A percentile compares a stretch with the other conserved stretches of the same genome.
These are phyloP conservation scores for Arenaria interpres DNA, from an alignment of 2,113 vertebrate species.

Conservation along the genomic window DNA sequence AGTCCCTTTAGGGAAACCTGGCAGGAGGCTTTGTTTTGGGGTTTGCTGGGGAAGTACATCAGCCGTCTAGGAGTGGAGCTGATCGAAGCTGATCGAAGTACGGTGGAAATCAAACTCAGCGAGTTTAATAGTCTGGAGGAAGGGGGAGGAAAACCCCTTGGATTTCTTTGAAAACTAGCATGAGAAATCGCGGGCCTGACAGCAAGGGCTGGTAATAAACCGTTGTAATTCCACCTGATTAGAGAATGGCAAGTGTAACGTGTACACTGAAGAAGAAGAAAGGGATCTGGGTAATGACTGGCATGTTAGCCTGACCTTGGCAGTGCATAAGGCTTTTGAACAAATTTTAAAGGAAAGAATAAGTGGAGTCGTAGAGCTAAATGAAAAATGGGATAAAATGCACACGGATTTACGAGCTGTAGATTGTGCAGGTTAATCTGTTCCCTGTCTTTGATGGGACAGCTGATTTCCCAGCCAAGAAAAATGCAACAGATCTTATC, in stretches of 20 bases:
- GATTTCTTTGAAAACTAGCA: conserved; percentile 38
- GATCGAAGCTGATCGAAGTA: neutral
- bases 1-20: neutral
- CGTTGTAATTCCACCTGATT: conserved; percentile 53
- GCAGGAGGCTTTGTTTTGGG: neutral
- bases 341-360: conserved; percentile 46
- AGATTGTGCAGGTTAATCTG: conserved; percentile 41
- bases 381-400: conserved; percentile 52
- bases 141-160: neutral
- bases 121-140: neutral
- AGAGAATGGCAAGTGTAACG: conserved; percentile 33
- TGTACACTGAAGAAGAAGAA: conserved; percentile 46
- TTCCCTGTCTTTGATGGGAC: conserved; percentile 31
- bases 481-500: conserved; percentile 14
- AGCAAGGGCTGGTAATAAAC: conserved; percentile 55
- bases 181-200: conserved; percentile 18
- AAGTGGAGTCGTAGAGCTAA: neutral
- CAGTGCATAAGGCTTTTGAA: conserved; percentile 53
- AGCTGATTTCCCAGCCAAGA: conserved; percentile 6
- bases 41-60: neutral
- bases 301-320: conserved; percentile 52
- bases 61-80: neutral
- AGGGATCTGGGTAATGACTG: conserved; percentile 50
- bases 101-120: neutral
- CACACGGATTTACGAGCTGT: conserved; percentile 14